A percentile compares a stretch with the other conserved stretches of the same genome.
Conservation (phyloP, 2,797 vertebrate genomes). For the Tenualosa ilisha region DNA sequence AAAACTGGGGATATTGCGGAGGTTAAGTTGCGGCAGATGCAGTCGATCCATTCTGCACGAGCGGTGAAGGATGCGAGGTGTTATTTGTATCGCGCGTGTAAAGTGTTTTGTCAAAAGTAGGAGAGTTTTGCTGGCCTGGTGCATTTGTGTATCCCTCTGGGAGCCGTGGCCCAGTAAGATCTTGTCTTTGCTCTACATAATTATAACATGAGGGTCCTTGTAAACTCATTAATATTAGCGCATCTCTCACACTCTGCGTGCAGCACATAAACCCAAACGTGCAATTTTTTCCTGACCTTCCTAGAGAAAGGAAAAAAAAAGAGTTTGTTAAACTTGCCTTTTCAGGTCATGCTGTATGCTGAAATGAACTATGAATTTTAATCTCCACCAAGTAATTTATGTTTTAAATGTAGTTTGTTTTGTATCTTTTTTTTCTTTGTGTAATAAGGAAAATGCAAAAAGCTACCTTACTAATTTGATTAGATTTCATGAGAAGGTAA, state of each 20-base stretch:
- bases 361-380: background rate
- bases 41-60: constrained; percentile 49
- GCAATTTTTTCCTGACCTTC: background rate
- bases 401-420: background rate
- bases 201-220: constrained; percentile 79
- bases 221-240: constrained; percentile 82
- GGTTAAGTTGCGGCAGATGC: constrained; percentile 65
- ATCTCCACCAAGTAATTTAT: background rate
- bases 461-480: background rate
- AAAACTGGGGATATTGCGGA: constrained; percentile 56
- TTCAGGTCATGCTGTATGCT: constrained; percentile 14
- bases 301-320: background rate
- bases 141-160: constrained; percentile 73
- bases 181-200: constrained; percentile 80
- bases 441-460: too few species aligned
- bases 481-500: background rate
- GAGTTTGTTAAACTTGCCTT: background rate
- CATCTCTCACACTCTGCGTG: constrained; percentile 24
- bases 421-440: too few species aligned
- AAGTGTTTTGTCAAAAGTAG: constrained; percentile 81
- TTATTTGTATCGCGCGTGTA: constrained; percentile 74
- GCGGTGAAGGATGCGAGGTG: constrained; percentile 68
- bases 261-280: background rate
- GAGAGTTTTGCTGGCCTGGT: constrained; percentile 77
- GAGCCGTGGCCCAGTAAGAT: constrained; percentile 79